These are phyloP conservation scores for Micromys minutus DNA, from an alignment of 2,113 vertebrate genomes.

Conservation along the genomic window DNA sequence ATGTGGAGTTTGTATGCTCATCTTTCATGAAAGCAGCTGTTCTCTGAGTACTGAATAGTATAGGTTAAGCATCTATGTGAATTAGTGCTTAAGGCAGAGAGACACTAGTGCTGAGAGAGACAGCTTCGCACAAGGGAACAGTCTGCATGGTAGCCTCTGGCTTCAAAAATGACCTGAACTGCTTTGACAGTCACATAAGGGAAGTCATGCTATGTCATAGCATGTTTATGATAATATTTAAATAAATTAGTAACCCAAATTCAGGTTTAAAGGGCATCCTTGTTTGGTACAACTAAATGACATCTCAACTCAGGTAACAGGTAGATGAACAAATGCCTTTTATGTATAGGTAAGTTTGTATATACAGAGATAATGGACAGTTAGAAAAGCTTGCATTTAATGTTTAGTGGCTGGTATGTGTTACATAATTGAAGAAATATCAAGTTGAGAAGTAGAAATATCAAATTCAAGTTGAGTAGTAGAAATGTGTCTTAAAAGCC, in stretches of 20 bases:
- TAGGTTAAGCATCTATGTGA: constrained; percentile 23
- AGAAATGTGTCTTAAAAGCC: constrained; percentile 68
- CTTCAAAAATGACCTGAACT: constrained; percentile 50
- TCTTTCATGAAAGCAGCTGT: constrained; percentile 24
- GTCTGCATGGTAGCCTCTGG: constrained; percentile 3
- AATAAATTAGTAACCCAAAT: constrained; percentile 17
- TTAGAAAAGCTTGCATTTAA: not conserved
- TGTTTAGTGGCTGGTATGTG: constrained; percentile 48
- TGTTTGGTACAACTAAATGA: constrained; percentile 16
- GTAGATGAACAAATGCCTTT: constrained; percentile 9
- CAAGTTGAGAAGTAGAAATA: constrained; percentile 59
- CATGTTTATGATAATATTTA: constrained; percentile 31
- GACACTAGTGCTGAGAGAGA: not conserved
- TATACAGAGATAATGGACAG: constrained; percentile 19
- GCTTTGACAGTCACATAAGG: not conserved
- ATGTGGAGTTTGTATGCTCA: constrained; percentile 33
- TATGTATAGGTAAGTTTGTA: not conserved
- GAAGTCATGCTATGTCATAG: not conserved
- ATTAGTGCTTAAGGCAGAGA: constrained; percentile 19
- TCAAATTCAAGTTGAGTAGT: constrained; percentile 59
- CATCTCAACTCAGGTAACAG: not conserved
- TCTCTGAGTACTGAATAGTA: constrained; percentile 10
- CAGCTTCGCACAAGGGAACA: not conserved
- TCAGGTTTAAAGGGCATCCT: constrained; percentile 42
- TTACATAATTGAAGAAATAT: constrained; percentile 3